phyloP scores from a whole-genome alignment of 1,140 invertebrate species.

The Helicoverpa zea region DNA sequence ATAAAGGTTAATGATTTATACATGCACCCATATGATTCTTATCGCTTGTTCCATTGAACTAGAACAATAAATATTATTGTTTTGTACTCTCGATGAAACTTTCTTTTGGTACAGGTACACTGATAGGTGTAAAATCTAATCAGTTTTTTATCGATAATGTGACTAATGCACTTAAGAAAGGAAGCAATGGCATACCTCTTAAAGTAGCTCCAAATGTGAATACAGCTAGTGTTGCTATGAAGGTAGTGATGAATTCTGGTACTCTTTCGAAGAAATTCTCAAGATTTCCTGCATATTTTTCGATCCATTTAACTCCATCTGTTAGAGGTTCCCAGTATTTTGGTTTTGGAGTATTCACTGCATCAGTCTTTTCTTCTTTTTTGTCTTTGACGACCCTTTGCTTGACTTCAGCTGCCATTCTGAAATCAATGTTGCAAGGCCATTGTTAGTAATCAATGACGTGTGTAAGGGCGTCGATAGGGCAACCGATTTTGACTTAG shows the following conservation, averaged over 20 bases:
- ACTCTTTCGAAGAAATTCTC: constrained; percentile 87
- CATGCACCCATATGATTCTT: too few relatives aligned
- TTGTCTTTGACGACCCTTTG: constrained; percentile 9
- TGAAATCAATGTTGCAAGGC: neutral
- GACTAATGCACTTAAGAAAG: neutral
- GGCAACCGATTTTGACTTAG: neutral
- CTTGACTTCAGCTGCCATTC: constrained; percentile 32
- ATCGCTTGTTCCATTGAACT: too few relatives aligned
- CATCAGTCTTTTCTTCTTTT: neutral
- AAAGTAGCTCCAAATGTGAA: constrained; percentile 88
- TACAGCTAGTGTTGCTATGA: constrained; percentile 87
- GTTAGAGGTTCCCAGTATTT: constrained; percentile 84
- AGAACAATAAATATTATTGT: too few relatives aligned
- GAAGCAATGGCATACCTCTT: constrained; percentile 80
- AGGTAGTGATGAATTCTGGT: constrained; percentile 84
- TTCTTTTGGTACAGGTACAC: too few relatives aligned
- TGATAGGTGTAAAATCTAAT: too few relatives aligned
- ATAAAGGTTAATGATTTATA: too few relatives aligned
- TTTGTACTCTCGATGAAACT: too few relatives aligned
- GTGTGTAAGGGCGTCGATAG: neutral
- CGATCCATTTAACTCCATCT: constrained; percentile 87
- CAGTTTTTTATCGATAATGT: neutral
- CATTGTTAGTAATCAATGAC: neutral
- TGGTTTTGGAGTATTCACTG: constrained; percentile 51
- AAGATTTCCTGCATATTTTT: constrained; percentile 84